Evolutionary conservation across 2,888 invertebrate species (phyloP).

Genomic region (Drosophila multiciliata): DNA sequence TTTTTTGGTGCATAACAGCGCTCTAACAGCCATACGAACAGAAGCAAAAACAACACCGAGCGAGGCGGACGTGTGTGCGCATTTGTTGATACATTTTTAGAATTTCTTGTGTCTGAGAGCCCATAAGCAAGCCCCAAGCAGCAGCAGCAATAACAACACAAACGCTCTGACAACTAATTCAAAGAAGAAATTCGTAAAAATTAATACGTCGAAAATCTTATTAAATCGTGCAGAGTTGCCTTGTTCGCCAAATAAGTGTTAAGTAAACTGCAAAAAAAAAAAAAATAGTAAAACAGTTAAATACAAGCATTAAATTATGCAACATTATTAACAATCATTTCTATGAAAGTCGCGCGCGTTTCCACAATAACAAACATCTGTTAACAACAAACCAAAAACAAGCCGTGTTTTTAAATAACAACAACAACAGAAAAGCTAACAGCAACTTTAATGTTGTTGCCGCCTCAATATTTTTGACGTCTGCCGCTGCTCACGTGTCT

Average conservation of each 20-base stretch:
- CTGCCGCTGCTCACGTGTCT: conserved; percentile 34
- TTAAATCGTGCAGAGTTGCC: conserved; percentile 52
- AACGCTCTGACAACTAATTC: conserved; percentile 34
- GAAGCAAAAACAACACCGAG: conserved; percentile 64
- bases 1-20: conserved; percentile 62
- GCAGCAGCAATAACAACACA: conserved; percentile 24
- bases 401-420: conserved; percentile 33
- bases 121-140: conserved; percentile 15
- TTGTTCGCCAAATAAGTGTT: conserved; percentile 47
- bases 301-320: conserved; percentile 45
- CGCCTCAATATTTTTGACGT: conserved; percentile 49
- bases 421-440: conserved; percentile 7
- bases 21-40: conserved; percentile 53
- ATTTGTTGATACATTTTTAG: conserved; percentile 50
- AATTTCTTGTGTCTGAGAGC: conserved; percentile 59
- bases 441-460: conserved; percentile 39
- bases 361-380: conserved; percentile 43
- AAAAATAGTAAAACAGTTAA: conserved; percentile 27
- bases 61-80: conserved; percentile 64
- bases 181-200: conserved; percentile 27
- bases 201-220: conserved; percentile 1
- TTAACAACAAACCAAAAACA: conserved; percentile 28
- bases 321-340: conserved; percentile 45
- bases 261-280: conserved; percentile 20
- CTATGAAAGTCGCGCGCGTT: conserved; percentile 54